phyloP scores from a whole-genome alignment of 2,113 vertebrate genomes.

The Edolisoma coerulescens region DNA sequence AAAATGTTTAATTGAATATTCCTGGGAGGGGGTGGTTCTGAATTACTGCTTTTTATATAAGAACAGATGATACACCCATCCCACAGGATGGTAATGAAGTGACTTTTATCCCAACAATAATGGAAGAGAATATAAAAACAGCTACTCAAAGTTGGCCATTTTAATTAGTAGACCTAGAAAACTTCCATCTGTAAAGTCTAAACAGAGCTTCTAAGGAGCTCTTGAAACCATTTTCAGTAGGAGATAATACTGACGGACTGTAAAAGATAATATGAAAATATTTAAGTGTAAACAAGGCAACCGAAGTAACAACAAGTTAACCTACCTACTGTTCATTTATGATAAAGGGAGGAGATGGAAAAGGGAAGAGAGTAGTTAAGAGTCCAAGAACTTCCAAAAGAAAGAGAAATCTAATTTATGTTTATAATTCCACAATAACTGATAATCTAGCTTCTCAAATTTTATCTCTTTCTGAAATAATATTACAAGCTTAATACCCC shows the following conservation, averaged over 20 bases:
- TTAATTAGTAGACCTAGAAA: slow-evolving; percentile 7
- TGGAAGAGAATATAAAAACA: not conserved
- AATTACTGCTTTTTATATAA: slow-evolving; percentile 36
- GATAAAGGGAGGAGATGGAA: not conserved
- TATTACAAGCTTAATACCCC: not conserved
- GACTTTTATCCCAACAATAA: not conserved
- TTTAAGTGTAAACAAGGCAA: not conserved
- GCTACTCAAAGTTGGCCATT: not conserved
- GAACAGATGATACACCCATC: slow-evolving; percentile 50
- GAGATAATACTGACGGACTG: not conserved
- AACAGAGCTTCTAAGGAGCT: not conserved
- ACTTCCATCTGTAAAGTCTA: not conserved
- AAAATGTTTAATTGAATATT: slow-evolving; percentile 55
- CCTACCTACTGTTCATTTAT: not conserved
- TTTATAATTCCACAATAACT: not conserved
- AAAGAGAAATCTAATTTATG: not conserved
- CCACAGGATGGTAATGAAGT: slow-evolving; percentile 30
- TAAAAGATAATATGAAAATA: not conserved
- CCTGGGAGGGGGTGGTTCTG: slow-evolving; percentile 19
- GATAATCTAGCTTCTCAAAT: not conserved
- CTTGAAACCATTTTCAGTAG: not conserved
- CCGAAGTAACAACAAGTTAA: not conserved
- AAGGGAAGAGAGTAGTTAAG: not conserved
- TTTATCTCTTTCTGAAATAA: not conserved
- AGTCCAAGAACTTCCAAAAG: not conserved